Base-by-base conservation (phyloP, 2,113 vertebrate genomes). In the Colistium nudipinnis region DNA sequence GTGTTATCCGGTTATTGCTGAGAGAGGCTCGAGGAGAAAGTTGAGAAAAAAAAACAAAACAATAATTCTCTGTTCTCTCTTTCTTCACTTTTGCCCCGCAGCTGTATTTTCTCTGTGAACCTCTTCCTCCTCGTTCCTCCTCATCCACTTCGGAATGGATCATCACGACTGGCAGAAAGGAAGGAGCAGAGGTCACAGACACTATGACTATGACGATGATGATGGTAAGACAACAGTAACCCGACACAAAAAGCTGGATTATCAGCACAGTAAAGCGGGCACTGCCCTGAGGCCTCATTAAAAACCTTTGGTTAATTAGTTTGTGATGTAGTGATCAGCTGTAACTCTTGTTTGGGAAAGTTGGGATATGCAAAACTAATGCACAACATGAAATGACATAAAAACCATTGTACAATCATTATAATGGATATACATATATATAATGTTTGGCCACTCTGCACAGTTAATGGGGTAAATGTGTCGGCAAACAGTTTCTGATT, bases 161-260 rank as follows among this genome's bases (percentile, higher is more conserved):
- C 90, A 87, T 43, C 73, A 84, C 5, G 85, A 89, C 27, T 85
- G 80, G 85, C 83, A 87, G 69, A 61, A 65, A 17, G 86, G 83
- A 19, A 82, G 79, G n/a, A 88, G 78, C 17, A 62, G 81, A 71
- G 81, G 82, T 45, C 88, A 89, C 70, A 59, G 75, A 10, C 79
- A 60, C 61, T 70, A 85, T 35, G 85, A 60, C 61, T 70, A 85
- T 35, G 85, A 90, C 0, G 89, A 87, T 0, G 85, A 89, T 9
- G 88, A 91, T 1, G 90, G 88, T 91, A 65, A 89, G 88, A 3
- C 49, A 44, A 33, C 36, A 17, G 35, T 25, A 25, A 38, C 44
- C 9, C 20, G 11, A 11, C 2, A 45, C 9, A 9, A 45, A 22
- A 22, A 8, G 39, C 16, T 9, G 39, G 39, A 43, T 43, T 19